Evolutionary conservation across 2,888 invertebrate species (phyloP).

Genomic region (Netelia melanura): DNA sequence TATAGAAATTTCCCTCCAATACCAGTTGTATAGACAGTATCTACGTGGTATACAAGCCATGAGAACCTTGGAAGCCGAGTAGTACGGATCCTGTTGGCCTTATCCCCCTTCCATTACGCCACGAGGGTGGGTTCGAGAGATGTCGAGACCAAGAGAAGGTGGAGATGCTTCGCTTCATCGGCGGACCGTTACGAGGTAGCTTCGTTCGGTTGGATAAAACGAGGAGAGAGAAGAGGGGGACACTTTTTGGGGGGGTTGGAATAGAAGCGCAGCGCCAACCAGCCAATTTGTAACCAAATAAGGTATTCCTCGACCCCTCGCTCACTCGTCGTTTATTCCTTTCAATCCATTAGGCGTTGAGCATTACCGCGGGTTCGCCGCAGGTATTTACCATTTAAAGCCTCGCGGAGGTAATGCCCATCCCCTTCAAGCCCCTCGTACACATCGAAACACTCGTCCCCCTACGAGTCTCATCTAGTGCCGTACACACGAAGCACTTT

Average conservation of each 20-base stretch:
- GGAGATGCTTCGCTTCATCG: slow-evolving; percentile 59
- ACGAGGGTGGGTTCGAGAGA: slow-evolving; percentile 4
- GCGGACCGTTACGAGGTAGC: slow-evolving; percentile 51
- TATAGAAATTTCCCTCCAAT: not conserved
- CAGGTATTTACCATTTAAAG: slow-evolving; percentile 75
- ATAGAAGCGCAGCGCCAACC: slow-evolving; percentile 56
- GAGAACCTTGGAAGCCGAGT: slow-evolving; percentile 1
- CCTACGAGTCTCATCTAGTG: not conserved
- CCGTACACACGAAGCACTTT: slow-evolving; percentile 41
- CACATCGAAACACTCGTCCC: slow-evolving; percentile 12
- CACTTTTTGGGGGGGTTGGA: slow-evolving; percentile 1
- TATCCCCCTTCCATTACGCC: slow-evolving; percentile 44
- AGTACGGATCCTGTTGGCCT: slow-evolving; percentile 41
- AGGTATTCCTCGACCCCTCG: slow-evolving; percentile 52
- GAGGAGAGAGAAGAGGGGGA: slow-evolving; percentile 12
- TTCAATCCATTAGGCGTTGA: slow-evolving; percentile 77
- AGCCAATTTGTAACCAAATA: slow-evolving; percentile 79
- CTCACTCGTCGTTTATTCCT: slow-evolving; percentile 71
- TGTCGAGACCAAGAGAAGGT: slow-evolving; percentile 16
- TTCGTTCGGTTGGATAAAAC: slow-evolving; percentile 26
- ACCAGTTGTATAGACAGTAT: not conserved
- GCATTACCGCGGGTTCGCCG: slow-evolving; percentile 70
- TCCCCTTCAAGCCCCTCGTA: not conserved
- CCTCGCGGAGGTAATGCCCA: slow-evolving; percentile 32
- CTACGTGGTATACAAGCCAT: not conserved